Evolutionary conservation across 64 coral and sea anemone genomes (phyloP).

Genomic region (Astreopora myriophthalma): DNA sequence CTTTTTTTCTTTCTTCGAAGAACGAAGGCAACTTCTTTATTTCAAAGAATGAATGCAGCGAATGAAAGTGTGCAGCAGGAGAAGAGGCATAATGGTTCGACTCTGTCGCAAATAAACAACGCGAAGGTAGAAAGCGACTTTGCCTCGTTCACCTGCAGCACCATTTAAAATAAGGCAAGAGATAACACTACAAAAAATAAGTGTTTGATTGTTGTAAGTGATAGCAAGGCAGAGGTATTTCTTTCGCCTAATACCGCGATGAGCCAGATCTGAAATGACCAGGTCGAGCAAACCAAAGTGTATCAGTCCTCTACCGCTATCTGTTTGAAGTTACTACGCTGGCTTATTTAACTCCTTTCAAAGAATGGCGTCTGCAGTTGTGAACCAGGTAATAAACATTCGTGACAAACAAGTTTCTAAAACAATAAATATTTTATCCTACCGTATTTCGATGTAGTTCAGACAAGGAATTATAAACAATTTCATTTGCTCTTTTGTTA

Average conservation of each 20-base stretch:
- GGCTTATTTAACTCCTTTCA: not conserved
- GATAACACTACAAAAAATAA: conserved; percentile 19
- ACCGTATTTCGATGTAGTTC: not conserved
- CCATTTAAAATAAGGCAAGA: not conserved
- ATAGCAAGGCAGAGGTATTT: not conserved
- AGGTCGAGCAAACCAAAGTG: too few relatives aligned
- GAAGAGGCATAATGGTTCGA: too few relatives aligned
- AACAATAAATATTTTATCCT: not conserved
- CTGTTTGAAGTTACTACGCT: not conserved
- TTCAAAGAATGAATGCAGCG: not conserved
- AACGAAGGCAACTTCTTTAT: not conserved
- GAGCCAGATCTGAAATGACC: too few relatives aligned
- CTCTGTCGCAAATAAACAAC: conserved; percentile 23
- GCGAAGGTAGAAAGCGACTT: too few relatives aligned
- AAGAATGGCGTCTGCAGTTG: not conserved
- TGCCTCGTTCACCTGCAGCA: conserved; percentile 16
- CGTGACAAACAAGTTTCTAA: not conserved
- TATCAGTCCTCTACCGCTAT: not conserved
- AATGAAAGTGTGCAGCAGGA: not conserved
- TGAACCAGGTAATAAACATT: not conserved
- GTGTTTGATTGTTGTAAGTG: not conserved
- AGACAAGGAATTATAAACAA: not conserved
- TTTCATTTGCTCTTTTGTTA: conserved; percentile 13
- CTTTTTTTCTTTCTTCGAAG: not conserved
- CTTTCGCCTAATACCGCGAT: not conserved